Evolutionary conservation across 2,888 invertebrate species (phyloP).

Genomic region (Gastracanthus pulcherrimus): DNA sequence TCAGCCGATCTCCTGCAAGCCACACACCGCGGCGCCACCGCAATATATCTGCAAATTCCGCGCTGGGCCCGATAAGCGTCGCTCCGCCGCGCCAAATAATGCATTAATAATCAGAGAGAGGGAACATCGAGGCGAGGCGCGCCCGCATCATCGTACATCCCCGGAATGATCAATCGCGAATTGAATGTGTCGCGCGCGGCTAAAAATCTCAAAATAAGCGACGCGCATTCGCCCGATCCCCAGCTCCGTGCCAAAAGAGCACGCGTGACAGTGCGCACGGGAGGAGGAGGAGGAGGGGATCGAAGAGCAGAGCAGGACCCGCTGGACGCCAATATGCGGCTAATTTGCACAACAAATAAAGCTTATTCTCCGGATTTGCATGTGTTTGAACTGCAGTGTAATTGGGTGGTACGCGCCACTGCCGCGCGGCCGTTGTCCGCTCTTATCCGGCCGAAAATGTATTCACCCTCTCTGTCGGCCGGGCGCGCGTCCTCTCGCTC

Average conservation of each 20-base stretch:
- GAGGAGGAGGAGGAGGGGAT: neutral
- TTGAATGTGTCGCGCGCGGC: conserved; percentile 45
- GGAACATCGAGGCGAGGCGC: neutral
- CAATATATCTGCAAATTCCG: conserved; percentile 54
- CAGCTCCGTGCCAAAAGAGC: conserved; percentile 9
- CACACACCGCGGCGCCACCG: neutral
- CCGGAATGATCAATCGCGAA: conserved; percentile 53
- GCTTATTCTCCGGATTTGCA: conserved; percentile 77
- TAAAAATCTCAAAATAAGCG: conserved; percentile 53
- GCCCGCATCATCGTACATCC: conserved; percentile 11
- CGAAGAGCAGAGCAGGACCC: conserved; percentile 71
- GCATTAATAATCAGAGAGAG: conserved; percentile 56
- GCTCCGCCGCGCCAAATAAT: conserved; percentile 51
- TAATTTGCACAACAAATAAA: conserved; percentile 78
- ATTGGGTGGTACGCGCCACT: conserved; percentile 70
- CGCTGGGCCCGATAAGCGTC: conserved; percentile 44
- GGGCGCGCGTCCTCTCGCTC: neutral
- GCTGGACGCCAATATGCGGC: conserved; percentile 76
- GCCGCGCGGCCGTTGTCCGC: conserved; percentile 39
- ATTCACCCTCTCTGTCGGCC: conserved; percentile 37
- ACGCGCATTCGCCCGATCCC: too few species aligned
- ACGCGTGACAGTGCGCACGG: conserved; percentile 60
- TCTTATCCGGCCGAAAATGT: conserved; percentile 54
- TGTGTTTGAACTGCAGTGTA: conserved; percentile 78
- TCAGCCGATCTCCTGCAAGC: too few species aligned